Base-by-base conservation (phyloP, 1,140 invertebrate species). In the Temnothorax curvispinosus region DNA sequence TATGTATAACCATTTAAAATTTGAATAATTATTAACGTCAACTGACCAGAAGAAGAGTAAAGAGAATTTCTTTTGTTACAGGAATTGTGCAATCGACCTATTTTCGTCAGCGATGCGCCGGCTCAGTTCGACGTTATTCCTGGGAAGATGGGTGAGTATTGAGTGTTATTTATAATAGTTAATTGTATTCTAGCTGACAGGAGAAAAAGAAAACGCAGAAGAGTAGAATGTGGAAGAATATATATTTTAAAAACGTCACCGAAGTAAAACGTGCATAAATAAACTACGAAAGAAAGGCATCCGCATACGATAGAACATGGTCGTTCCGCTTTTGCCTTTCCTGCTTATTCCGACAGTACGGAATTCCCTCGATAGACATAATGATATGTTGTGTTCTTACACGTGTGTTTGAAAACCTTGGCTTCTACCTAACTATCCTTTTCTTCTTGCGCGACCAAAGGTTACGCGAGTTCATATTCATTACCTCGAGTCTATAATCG, bases 121-220 rank as follows among this genome's bases (percentile, higher is more conserved):
- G 95, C 97, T 13, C 97, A 97, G 74, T 98, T 98, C 93, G 98
- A 99, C 93, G 97, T 98, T 56, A 97, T 96, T 75, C 97, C 98
- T 6, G 98, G 98, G 21, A 98, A 98, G 96, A 97, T 99, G 95
- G 98, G 98, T 98, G 96, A 97, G 97, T 95, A 11, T 69, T 3
- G 0, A 9, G 21, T 65, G 13, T 82, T 60, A 82, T 38, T 21
- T 32, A 41, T 32, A 41, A 35, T 7, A 60, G 18, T 47, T 47
- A 82, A 82, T 82, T 71, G 4, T 18, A 67, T 4, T 27, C 7
- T 15, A 18, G 21, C 0, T 82, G 13, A 69, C 13, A n/a, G 35
- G 35, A 52, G n/a, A 18, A 71, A 27, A 5, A 27, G n/a, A 13
- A 6, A 38, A 15, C n/a, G 38, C 13, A 41, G 13, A n/a, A 13